These are phyloP conservation scores for Ahaetulla prasina DNA, from an alignment of 2,113 vertebrate species.

Conservation along the genomic window DNA sequence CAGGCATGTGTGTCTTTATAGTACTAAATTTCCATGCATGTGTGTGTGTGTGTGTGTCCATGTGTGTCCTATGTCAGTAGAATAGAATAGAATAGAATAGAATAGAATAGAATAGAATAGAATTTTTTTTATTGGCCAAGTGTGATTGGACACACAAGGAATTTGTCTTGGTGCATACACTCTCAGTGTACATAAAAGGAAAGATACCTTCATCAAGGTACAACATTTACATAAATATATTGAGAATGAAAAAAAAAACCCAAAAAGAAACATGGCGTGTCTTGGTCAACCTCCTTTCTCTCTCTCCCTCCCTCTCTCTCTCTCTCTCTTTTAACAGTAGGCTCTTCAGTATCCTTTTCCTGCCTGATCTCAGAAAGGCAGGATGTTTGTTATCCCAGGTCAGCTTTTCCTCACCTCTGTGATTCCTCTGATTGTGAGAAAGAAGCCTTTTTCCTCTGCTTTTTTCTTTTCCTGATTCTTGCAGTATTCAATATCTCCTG, in stretches of 20 bases:
- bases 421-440: not conserved
- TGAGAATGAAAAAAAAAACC: not conserved
- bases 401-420: not conserved
- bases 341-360: not conserved
- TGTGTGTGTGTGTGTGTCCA: too few species aligned
- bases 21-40: too few species aligned
- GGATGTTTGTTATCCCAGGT: not conserved
- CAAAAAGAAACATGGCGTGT: not conserved
- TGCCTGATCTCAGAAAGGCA: not conserved
- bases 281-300: not conserved
- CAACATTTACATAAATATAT: too few species aligned
- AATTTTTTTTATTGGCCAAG: too few species aligned
- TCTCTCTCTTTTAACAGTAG: not conserved
- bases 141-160: too few species aligned
- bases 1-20: not conserved
- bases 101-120: too few species aligned
- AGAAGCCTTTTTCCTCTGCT: not conserved
- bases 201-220: too few species aligned
- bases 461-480: not conserved
- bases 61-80: too few species aligned
- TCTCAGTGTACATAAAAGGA: too few species aligned
- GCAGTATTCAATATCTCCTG: not conserved
- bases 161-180: too few species aligned
- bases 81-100: too few species aligned
- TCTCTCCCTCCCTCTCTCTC: not conserved